These are phyloP conservation scores for Poecile atricapillus DNA, from an alignment of 2,113 vertebrate genomes.

Conservation along the genomic window DNA sequence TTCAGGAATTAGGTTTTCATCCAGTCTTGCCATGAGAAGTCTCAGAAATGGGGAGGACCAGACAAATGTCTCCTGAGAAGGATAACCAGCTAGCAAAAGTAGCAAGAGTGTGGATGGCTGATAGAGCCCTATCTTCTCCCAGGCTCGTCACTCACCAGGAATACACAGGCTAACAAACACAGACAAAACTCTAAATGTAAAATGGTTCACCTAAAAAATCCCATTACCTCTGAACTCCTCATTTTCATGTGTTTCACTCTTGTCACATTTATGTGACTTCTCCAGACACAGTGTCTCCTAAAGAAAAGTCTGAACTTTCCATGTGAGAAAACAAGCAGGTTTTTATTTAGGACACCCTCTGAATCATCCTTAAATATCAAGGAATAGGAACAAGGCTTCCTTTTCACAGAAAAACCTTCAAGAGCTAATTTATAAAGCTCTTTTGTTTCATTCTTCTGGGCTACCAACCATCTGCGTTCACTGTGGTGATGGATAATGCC, in stretches of 20 bases:
- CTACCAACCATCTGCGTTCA: background rate
- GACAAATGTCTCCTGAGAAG: background rate
- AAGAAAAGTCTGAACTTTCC: background rate
- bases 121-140: background rate
- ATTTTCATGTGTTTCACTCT: background rate
- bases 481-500: background rate
- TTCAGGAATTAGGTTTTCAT: background rate
- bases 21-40: background rate
- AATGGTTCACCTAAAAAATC: background rate
- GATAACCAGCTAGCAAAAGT: background rate
- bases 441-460: constrained; percentile 16
- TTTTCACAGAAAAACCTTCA: constrained; percentile 8
- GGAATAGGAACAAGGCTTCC: background rate
- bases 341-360: constrained; percentile 14
- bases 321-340: background rate
- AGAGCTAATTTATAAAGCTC: constrained; percentile 22
- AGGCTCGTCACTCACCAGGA: background rate
- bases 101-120: background rate
- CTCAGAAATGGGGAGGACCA: background rate
- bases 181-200: background rate
- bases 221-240: background rate
- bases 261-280: background rate
- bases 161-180: background rate
- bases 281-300: background rate
- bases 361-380: constrained; percentile 32